Conservation (phyloP, 2,113 vertebrate genomes). For the Gambusia affinis region DNA sequence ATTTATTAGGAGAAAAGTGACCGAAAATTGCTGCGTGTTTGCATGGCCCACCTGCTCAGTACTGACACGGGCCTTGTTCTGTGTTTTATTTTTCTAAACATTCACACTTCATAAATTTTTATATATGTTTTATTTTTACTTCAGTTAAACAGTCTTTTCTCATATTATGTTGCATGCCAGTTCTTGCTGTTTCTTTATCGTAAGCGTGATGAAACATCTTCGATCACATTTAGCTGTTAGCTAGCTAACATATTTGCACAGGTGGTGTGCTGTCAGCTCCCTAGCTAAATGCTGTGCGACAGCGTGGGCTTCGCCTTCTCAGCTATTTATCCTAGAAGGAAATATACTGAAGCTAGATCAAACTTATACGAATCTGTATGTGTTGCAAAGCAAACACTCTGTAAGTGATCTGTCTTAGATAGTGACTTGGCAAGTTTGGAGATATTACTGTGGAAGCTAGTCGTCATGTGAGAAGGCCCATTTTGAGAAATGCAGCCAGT, state of each 20-base stretch:
- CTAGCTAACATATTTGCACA: slow-evolving; percentile 52
- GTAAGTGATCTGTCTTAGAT: neutral
- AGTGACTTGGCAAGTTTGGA: slow-evolving; percentile 1
- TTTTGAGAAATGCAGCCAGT: slow-evolving; percentile 36
- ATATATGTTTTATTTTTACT: no score
- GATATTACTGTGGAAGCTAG: slow-evolving; percentile 37
- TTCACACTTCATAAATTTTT: neutral
- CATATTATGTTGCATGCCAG: neutral
- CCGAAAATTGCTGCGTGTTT: slow-evolving; percentile 72
- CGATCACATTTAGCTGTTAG: slow-evolving; percentile 38
- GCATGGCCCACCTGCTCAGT: slow-evolving; percentile 74
- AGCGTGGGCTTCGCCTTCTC: slow-evolving; percentile 33
- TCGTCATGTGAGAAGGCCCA: slow-evolving; percentile 57
- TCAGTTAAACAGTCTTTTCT: neutral
- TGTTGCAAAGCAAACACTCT: neutral
- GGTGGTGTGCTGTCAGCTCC: slow-evolving; percentile 63
- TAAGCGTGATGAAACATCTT: neutral
- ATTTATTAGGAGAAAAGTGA: slow-evolving; percentile 36
- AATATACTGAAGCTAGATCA: neutral
- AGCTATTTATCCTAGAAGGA: neutral
- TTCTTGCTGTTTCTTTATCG: neutral
- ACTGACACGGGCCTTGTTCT: slow-evolving; percentile 67
- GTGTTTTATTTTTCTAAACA: slow-evolving; percentile 38
- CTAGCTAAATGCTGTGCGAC: slow-evolving; percentile 53
- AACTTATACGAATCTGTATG: neutral